Conservation (phyloP, 2,113 vertebrate genomes). For the Erinaceus europaeus region DNA sequence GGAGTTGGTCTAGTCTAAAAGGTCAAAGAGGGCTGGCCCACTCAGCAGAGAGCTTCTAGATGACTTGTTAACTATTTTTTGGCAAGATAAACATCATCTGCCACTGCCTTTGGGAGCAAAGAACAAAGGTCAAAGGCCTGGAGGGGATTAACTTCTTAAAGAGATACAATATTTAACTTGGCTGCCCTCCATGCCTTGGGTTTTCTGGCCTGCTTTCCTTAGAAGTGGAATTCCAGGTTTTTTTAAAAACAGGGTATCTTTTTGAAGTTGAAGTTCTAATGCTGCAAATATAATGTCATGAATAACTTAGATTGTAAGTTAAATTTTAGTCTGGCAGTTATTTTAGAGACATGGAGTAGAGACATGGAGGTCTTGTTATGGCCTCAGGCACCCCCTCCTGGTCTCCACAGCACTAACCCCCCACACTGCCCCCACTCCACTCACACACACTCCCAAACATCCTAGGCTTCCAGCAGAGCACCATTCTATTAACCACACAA, state of each 20-base stretch:
- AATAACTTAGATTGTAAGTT: not conserved
- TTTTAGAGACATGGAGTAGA: too few species aligned
- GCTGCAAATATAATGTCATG: not conserved
- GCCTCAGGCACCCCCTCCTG: fast-evolving
- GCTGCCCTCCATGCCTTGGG: conserved; percentile 30
- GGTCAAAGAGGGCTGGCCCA: conserved; percentile 77
- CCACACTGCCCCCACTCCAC: too few species aligned
- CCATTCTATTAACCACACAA: not conserved
- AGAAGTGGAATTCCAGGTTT: conserved; percentile 47
- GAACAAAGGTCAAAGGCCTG: conserved; percentile 72
- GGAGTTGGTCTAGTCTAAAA: conserved; percentile 82
- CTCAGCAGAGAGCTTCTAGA: conserved; percentile 73
- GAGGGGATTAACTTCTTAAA: conserved; percentile 68
- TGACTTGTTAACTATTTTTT: conserved; percentile 82
- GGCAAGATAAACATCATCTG: conserved; percentile 81
- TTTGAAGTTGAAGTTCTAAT: conserved; percentile 23
- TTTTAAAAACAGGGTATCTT: conserved; percentile 45
- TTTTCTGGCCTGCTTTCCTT: conserved; percentile 28
- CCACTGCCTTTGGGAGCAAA: conserved; percentile 70
- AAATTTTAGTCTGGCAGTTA: not conserved
- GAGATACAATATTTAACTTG: conserved; percentile 77
- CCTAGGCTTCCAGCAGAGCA: too few species aligned
- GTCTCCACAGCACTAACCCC: fast-evolving
- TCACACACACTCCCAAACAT: too few species aligned
- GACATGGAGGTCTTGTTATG: fast-evolving